Evolutionary conservation across 1,140 invertebrate genomes (phyloP), one percentile per base, ranked within the genome.

Genomic region (Phortica variegata): DNA sequence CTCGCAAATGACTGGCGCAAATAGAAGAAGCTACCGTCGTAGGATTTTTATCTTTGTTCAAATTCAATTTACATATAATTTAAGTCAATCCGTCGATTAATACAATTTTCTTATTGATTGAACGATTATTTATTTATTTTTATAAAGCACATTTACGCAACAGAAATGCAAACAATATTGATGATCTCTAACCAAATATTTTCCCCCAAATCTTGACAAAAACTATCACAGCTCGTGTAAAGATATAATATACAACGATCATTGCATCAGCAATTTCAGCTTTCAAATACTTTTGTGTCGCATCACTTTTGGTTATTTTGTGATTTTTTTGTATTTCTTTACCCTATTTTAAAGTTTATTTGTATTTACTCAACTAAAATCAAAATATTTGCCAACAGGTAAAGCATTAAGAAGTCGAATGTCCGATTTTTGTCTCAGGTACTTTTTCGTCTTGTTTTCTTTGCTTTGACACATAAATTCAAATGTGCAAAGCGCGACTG

Each of bases 191-290:
- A 42, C 43, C 32, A 54, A n/a, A n/a, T 52, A 65, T 58, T 49
- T 53, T 48, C 55, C 47, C 39, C 32, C 43, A 43, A 57, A 50
- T 55, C 18, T 54, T 21, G 47, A 36, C 52, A 46, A 33, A 44
- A 13, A 16, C 21, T 26, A 32, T 29, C 6, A 6, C 43, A 46
- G 43, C 31, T 23, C 68, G 50, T 68, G 58, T 56, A 63, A n/a
- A n/a, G n/a, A n/a, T n/a, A n/a, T n/a, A n/a, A n/a, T n/a, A n/a
- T n/a, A n/a, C n/a, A n/a, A n/a, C n/a, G n/a, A n/a, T n/a, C 60
- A 68, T 66, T 66, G 55, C 63, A 59, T 68, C 63, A 66, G 57
- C 60, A n/a, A n/a, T n/a, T n/a, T n/a, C n/a, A n/a, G n/a, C n/a
- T n/a, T n/a, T n/a, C n/a, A n/a, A n/a, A n/a, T n/a, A n/a, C n/a